Evolutionary conservation across 2,888 invertebrate genomes (phyloP).

Genomic region (Loripinus fragilis): DNA sequence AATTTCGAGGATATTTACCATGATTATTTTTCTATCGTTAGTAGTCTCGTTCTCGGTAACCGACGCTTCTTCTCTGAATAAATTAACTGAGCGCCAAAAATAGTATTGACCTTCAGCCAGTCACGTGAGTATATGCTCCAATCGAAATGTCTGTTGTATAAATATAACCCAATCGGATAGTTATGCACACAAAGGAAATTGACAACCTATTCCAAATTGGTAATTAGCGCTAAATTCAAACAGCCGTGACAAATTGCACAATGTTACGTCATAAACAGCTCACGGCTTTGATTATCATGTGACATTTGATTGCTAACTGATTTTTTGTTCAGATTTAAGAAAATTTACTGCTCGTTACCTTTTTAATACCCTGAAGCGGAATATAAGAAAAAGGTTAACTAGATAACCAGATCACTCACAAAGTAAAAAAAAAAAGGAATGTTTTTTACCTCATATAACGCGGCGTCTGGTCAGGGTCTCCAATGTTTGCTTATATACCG

Average conservation of each 20-base stretch:
- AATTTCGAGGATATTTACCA: constrained; percentile 24
- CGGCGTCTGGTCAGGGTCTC: too few relatives aligned
- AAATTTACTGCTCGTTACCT: too few relatives aligned
- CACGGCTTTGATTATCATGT: background rate
- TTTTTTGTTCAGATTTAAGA: too few relatives aligned
- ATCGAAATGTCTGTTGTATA: constrained; percentile 33
- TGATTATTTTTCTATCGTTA: background rate
- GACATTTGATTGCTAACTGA: background rate
- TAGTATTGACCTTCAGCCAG: constrained; percentile 36
- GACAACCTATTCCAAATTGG: background rate
- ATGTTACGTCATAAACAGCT: constrained; percentile 11
- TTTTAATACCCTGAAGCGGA: too few relatives aligned
- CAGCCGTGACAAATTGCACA: background rate
- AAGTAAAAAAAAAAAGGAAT: too few relatives aligned
- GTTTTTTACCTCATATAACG: too few relatives aligned
- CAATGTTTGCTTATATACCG: too few relatives aligned
- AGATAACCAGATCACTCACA: too few relatives aligned
- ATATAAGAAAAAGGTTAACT: too few relatives aligned
- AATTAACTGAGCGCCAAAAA: constrained; percentile 63
- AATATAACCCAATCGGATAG: constrained; percentile 25
- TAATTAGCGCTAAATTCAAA: constrained; percentile 17
- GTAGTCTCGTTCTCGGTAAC: constrained; percentile 35
- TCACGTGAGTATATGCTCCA: constrained; percentile 50
- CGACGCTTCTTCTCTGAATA: constrained; percentile 62
- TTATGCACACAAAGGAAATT: background rate